These are phyloP conservation scores for Trissoscelio sp. DNA, from an alignment of 2,888 invertebrate genomes.

Conservation along the genomic window DNA sequence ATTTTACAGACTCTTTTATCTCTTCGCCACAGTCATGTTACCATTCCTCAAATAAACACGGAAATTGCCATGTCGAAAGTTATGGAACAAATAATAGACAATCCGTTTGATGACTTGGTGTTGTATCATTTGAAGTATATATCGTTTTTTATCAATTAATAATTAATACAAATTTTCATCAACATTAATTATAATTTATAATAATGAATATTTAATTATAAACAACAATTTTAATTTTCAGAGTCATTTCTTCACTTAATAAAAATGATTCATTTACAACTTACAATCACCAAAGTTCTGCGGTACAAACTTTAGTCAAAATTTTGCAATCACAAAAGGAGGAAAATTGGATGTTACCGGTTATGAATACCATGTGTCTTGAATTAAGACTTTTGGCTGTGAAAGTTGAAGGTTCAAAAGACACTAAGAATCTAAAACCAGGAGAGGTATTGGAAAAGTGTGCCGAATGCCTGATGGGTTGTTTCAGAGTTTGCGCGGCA, in stretches of 20 bases:
- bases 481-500: constrained; percentile 97
- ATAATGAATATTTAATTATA: background rate
- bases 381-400: constrained; percentile 94
- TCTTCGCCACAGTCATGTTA: constrained; percentile 75
- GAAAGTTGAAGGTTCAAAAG: constrained; percentile 88
- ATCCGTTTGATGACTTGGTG: constrained; percentile 79
- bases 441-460: constrained; percentile 95
- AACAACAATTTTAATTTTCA: constrained; percentile 71
- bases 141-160: background rate
- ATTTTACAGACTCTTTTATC: constrained; percentile 78
- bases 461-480: constrained; percentile 95
- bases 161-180: no score
- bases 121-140: constrained; percentile 80
- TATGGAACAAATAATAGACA: constrained; percentile 76
- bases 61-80: constrained; percentile 77
- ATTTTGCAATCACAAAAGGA: constrained; percentile 94
- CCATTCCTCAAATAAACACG: constrained; percentile 75
- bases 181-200: background rate
- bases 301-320: constrained; percentile 91
- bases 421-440: constrained; percentile 84
- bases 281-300: constrained; percentile 90
- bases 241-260: constrained; percentile 84
- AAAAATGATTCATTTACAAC: constrained; percentile 86
- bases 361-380: constrained; percentile 95
- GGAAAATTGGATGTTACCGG: constrained; percentile 98